Evolutionary conservation across 2,113 vertebrate genomes (phyloP).

Genomic region (Macrotus californicus): DNA sequence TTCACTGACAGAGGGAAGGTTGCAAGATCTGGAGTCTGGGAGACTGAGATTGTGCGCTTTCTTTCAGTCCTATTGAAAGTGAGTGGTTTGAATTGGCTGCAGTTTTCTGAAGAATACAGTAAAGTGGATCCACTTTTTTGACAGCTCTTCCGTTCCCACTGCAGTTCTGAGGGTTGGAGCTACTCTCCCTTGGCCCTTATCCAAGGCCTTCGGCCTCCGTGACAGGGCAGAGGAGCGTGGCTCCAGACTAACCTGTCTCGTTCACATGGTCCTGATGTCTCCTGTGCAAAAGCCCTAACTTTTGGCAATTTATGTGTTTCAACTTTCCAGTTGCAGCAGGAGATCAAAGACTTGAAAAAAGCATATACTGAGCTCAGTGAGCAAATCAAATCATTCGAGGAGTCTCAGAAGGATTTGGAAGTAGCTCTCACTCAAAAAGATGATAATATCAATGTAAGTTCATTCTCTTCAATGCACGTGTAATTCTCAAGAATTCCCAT

Average conservation of each 20-base stretch:
- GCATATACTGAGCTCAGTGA: conserved; percentile 88
- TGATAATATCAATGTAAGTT: conserved; percentile 90
- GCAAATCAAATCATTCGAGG: conserved; percentile 89
- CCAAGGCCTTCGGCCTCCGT: not conserved
- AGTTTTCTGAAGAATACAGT: not conserved
- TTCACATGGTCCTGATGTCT: not conserved
- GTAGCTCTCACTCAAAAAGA: conserved; percentile 90
- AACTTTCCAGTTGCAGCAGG: conserved; percentile 83
- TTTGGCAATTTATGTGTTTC: conserved; percentile 27
- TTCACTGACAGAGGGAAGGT: not conserved
- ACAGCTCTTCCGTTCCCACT: not conserved
- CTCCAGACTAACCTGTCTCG: not conserved
- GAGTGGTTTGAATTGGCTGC: not conserved
- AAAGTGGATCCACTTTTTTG: not conserved
- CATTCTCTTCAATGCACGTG: not conserved
- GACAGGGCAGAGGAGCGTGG: not conserved
- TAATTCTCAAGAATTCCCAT: not conserved
- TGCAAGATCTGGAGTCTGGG: not conserved
- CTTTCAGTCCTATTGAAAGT: not conserved
- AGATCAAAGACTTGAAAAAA: conserved; percentile 89
- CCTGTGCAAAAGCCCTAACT: not conserved
- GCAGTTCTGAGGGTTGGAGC: not conserved
- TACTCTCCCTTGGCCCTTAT: not conserved
- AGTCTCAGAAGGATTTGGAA: conserved; percentile 90
- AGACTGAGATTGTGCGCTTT: not conserved